These are phyloP conservation scores for Drosophila basisetae DNA, from an alignment of 2,888 invertebrate genomes.

Conservation along the genomic window DNA sequence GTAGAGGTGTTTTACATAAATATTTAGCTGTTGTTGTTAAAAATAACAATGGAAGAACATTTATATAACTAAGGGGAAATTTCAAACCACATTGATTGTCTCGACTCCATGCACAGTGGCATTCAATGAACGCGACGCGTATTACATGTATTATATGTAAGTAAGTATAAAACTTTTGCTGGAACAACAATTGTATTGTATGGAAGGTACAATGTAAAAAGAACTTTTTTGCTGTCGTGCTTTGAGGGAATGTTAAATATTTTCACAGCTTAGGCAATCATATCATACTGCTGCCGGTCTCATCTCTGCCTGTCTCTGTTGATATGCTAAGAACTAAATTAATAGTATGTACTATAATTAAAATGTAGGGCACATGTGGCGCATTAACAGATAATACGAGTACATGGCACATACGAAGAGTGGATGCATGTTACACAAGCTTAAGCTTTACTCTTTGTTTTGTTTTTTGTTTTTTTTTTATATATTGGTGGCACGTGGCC, in stretches of 20 bases:
- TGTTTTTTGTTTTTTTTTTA: neutral
- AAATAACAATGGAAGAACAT: slow-evolving; percentile 57
- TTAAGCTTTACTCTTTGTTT: neutral
- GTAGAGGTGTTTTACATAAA: neutral
- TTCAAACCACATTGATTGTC: slow-evolving; percentile 78
- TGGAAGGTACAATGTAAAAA: slow-evolving; percentile 53
- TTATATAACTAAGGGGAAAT: slow-evolving; percentile 57
- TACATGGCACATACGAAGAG: slow-evolving; percentile 2
- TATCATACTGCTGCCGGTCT: slow-evolving; percentile 3
- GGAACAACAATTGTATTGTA: slow-evolving; percentile 57
- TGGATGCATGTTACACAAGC: slow-evolving; percentile 16
- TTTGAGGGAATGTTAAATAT: slow-evolving; percentile 35
- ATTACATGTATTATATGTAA: slow-evolving; percentile 21
- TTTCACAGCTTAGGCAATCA: slow-evolving; percentile 24
- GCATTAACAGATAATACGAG: slow-evolving; percentile 23
- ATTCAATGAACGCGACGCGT: slow-evolving; percentile 47
- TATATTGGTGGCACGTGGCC: slow-evolving; percentile 10
- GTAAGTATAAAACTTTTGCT: slow-evolving; percentile 38
- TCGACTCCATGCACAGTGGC: slow-evolving; percentile 60
- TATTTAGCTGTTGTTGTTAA: slow-evolving; percentile 23
- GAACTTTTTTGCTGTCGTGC: slow-evolving; percentile 20
- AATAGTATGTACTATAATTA: slow-evolving; percentile 13
- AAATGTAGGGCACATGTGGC: slow-evolving; percentile 27
- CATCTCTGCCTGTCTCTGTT: slow-evolving; percentile 8
- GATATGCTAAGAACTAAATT: slow-evolving; percentile 50